Base-by-base conservation (phyloP, 2,113 vertebrate species). In the Nothocercus julius region DNA sequence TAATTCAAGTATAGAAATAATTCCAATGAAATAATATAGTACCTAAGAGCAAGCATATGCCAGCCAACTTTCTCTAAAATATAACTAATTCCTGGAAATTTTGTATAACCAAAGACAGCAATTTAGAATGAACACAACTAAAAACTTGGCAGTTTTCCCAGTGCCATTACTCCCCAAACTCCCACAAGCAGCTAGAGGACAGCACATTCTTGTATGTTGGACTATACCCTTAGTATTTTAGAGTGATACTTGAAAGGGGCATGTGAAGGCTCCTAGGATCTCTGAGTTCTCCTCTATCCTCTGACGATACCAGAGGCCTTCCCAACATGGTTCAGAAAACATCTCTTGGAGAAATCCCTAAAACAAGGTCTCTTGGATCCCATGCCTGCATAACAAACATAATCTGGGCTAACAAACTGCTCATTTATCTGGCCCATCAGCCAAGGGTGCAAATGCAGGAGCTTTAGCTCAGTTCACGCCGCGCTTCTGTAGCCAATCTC, bases 81-180 rank as follows among this genome's bases (percentile, higher is more conserved):
- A 89, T 32, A 47, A 5, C 34, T 85, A 53, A 56, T 70, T 85
- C 70, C 14, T 34, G 66, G 56, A 66, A 94, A 24, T 51, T 92
- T 89, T 75, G 6, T 19, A 22, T 67, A 82, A 66, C 21, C 1
- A 1, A 93, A 87, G 70, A 91, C 8, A 13, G 2, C 81, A 61
- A 6, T 62, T 66, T 61, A 62, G 13, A 94, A 92, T 38, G 78
- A 92, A 73, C 62, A 73, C 70, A 91, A 53, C 85, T 83, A 83
- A 91, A 93, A 96, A 56, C 51, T 78, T 90, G 81, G 83, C 61
- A 75, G 14, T 34, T 45, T 72, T 94, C 91, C 63, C 69, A 63
- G 20, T 68, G 12, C 11, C 42, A 72, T 75, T 30, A 68, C 38
- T 92, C 25, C 13, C 42, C 25, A 78, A 82, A 56, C 17, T 89